Percentiles rank a stretch among this genome's conserved stretches.
These are phyloP conservation scores for Pantherophis alleghaniensis DNA, from an alignment of 2,797 vertebrate genomes.

Conservation along the genomic window DNA sequence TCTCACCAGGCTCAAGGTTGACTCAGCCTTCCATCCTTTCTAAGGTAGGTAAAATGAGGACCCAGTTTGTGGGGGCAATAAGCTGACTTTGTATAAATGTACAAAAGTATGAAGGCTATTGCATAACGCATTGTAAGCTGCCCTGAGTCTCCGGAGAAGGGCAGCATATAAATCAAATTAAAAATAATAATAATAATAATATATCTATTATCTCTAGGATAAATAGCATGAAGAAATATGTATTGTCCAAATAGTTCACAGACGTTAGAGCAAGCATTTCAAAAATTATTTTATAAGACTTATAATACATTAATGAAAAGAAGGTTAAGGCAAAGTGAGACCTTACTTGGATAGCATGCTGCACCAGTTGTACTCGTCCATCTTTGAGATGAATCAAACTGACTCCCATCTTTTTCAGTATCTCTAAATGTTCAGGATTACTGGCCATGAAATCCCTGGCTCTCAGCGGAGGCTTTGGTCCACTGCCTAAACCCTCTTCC, in stretches of 20 bases:
- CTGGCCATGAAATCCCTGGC: conserved; percentile 99
- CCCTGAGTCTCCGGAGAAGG: no score
- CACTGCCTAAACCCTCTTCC: conserved; percentile 76
- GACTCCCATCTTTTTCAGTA: conserved; percentile 96
- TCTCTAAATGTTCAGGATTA: conserved; percentile 95
- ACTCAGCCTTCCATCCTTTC: no score
- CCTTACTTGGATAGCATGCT: conserved; percentile 94
- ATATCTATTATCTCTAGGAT: not conserved
- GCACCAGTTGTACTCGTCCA: conserved; percentile 94
- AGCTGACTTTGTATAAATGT: no score
- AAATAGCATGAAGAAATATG: not conserved
- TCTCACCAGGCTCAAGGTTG: no score
- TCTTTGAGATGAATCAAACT: conserved; percentile 98
- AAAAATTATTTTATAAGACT: not conserved
- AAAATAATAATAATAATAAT: not conserved
- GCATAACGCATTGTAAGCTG: no score
- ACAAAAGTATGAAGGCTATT: no score
- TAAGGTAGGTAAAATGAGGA: no score
- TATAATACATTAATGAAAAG: not conserved
- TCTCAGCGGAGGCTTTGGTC: conserved; percentile 84
- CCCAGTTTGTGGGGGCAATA: no score
- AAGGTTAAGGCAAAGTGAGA: conserved; percentile 27
- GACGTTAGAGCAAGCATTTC: not conserved
- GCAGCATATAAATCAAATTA: no score
- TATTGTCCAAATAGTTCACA: not conserved